Evolutionary conservation across 2,113 vertebrate genomes (phyloP), one percentile per base, ranked within the genome.

Genomic region (Platanista minor): DNA sequence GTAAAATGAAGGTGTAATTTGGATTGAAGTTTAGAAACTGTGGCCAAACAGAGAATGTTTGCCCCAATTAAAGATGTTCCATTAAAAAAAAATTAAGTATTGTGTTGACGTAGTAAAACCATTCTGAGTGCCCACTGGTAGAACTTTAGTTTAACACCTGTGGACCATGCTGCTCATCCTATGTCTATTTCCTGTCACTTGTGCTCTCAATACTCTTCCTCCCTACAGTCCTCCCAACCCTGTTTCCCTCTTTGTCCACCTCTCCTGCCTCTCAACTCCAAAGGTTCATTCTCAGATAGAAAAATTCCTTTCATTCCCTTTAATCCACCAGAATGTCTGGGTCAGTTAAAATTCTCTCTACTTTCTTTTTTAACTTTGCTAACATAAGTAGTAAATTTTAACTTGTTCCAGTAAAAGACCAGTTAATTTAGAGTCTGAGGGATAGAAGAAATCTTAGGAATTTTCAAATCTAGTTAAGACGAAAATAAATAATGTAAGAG

Each of bases 291-390:
- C 59, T 49, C 33, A 77, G 33, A 36, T 91, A 83, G 21, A 17
- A 85, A 69, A 91, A 57, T 72, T 71, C 0, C 5, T 77, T 39
- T 64, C 20, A 62, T 74, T 66, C 25, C 23, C n/a, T 75, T 71
- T 62, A 82, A 78, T 87, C 21, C 17, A 74, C 27, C 31, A 54
- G 59, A 85, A 89, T 89, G 27, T 6, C 39, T 49, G 61, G 8
- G 36, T n/a, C 67, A 49, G 27, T 87, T 64, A 31, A 36, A 72
- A 86, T 78, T 78, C 43, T 54, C 23, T 14, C 64, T 71, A 57
- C 54, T 72, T 91, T 72, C 6, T n/a, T 77, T 89, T 91, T 62
- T 41, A 75, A 57, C 83, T 54, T 83, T 91, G 57, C 25, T 36
- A 57, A 71, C 14, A 64, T 77, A 77, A 54, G 36, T 27, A 94